These are phyloP conservation scores for Hyphantria cunea DNA, from an alignment of 1,140 invertebrate species.

Conservation along the genomic window DNA sequence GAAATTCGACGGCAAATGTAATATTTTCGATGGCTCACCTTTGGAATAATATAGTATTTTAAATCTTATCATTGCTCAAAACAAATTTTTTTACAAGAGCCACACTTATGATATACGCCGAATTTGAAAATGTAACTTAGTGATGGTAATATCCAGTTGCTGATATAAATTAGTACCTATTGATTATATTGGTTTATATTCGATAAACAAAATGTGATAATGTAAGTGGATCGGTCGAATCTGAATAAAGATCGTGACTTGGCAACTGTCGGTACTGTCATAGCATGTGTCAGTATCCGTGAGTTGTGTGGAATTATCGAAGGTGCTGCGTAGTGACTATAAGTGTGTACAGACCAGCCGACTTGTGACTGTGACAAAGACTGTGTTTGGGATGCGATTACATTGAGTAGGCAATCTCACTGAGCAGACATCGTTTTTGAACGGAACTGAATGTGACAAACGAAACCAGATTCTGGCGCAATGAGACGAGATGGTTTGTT, in stretches of 20 bases:
- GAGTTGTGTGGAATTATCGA: constrained; percentile 62
- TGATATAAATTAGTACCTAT: constrained; percentile 66
- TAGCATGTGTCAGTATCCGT: constrained; percentile 26
- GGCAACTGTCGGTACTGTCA: constrained; percentile 53
- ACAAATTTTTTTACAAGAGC: constrained; percentile 76
- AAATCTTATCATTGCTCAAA: constrained; percentile 76
- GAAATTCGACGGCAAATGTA: constrained; percentile 72
- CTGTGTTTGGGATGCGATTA: constrained; percentile 41
- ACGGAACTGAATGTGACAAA: constrained; percentile 43
- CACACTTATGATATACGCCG: constrained; percentile 69
- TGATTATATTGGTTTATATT: constrained; percentile 53
- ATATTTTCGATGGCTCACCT: constrained; percentile 76
- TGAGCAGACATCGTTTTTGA: constrained; percentile 36
- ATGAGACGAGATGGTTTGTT: constrained; percentile 39
- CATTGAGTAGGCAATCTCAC: constrained; percentile 43
- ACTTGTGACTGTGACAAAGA: constrained; percentile 51
- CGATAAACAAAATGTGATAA: constrained; percentile 74
- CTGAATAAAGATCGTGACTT: constrained; percentile 58
- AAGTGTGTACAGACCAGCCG: constrained; percentile 47
- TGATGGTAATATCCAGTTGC: constrained; percentile 69
- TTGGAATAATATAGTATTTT: constrained; percentile 71
- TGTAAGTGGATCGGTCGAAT: constrained; percentile 62
- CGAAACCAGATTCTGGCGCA: constrained; percentile 36
- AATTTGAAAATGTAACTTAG: constrained; percentile 70
- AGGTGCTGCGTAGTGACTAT: constrained; percentile 67